Evolutionary conservation across 2,888 invertebrate species (phyloP), one percentile per base, ranked within the genome.

Genomic region (Diploptera punctata): DNA sequence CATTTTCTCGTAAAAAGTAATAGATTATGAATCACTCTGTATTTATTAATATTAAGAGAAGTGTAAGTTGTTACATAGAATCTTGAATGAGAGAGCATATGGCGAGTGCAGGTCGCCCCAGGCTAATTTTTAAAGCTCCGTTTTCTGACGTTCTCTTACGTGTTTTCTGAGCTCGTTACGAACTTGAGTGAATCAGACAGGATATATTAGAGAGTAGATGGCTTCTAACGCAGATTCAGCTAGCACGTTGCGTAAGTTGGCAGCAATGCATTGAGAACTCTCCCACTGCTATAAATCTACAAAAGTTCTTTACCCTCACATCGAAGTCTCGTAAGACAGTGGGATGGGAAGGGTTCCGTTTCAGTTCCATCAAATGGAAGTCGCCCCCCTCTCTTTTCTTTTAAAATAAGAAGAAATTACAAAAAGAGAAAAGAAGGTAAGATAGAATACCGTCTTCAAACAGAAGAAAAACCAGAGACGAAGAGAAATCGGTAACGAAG

Each of bases 181-280:
- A n/a, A n/a, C n/a, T n/a, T n/a, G n/a, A n/a, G n/a, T n/a, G n/a
- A n/a, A n/a, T n/a, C n/a, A n/a, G n/a, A n/a, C n/a, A n/a, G n/a
- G n/a, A n/a, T n/a, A n/a, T n/a, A n/a, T n/a, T n/a, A n/a, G n/a
- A n/a, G n/a, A n/a, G n/a, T n/a, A n/a, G n/a, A n/a, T n/a, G n/a
- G n/a, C n/a, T n/a, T n/a, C n/a, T n/a, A n/a, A n/a, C n/a, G n/a
- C n/a, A n/a, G n/a, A n/a, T n/a, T n/a, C n/a, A n/a, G n/a, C n/a
- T n/a, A n/a, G n/a, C n/a, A n/a, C n/a, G n/a, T 71, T 71, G 65
- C 33, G 62, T 29, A 71, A n/a, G 67, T 67, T 67, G 71, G 71
- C 71, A 71, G 71, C 43, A 49, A 62, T 71, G 71, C 71, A 71
- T 67, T 52, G 47, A 65, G 43, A 71, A 65, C 49, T 71, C n/a